Evolutionary conservation across 2,888 invertebrate genomes (phyloP), one percentile per base, ranked within the genome.

Genomic region (Petrolisthes manimaculis): DNA sequence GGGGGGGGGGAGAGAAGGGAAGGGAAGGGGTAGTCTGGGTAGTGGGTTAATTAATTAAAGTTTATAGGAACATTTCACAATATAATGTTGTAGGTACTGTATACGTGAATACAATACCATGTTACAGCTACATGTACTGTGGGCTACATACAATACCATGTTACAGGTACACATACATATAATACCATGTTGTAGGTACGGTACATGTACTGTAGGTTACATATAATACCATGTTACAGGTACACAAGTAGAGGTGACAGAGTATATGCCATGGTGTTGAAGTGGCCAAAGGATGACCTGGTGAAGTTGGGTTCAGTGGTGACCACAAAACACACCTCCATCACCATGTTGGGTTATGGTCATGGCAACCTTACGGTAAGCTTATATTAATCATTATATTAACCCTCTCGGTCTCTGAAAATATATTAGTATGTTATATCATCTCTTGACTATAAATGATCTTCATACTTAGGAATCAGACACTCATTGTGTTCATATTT

Each of bases 251-350:
- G 69, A 12, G 90, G 67, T 5, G 77, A 84, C 18, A 53, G 37
- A 21, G 91, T 91, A 12, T 91, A 90, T 75, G 91, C 89, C 67
- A 90, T 90, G 14, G 85, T 90, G 37, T 80, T 91, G 12, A 69
- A 74, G 8, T 91, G 91, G 91, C 91, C 91, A 0, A 37, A 82
- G 24, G 88, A 86, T 14, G 85, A 82, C 18, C 14, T 83, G 12
- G 71, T 91, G 21, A 74, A 56, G 5, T 84, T 90, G 18, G 90
- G 84, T 12, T 84, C 88, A 4, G 90, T 89, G 21, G 51, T 6
- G 18, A 55, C 80, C 56, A 83, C 88, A 14, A 55, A 80, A 24
- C 79, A 71, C 53, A 86, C 88, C 61, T 53, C 61, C 80, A 86
- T 89, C 67, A 37, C 83, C 18, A 84, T 90, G 81, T 83, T 90